Evolutionary conservation across 2,888 invertebrate species (phyloP).

Genomic region (Idaea straminata): DNA sequence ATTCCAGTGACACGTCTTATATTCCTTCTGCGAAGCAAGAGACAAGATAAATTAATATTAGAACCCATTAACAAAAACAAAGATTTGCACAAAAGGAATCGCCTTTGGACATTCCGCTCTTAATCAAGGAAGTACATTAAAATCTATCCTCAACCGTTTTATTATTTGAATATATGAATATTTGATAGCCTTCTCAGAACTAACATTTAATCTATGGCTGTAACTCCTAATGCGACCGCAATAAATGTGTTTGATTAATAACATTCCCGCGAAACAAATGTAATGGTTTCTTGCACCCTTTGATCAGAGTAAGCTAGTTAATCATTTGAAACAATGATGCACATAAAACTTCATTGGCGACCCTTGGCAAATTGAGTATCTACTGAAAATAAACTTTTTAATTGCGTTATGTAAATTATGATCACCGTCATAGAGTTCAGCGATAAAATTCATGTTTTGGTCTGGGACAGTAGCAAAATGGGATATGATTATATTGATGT

Average conservation of each 20-base stretch:
- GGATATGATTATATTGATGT: no score
- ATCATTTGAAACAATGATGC: slow-evolving; percentile 56
- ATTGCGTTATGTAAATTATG: slow-evolving; percentile 4
- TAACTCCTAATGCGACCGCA: slow-evolving; percentile 69
- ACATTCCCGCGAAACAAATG: slow-evolving; percentile 69
- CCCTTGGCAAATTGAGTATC: slow-evolving; percentile 50
- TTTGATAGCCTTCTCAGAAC: slow-evolving; percentile 76
- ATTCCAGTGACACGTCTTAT: slow-evolving; percentile 5
- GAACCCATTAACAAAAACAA: neutral
- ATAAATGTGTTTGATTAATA: slow-evolving; percentile 77
- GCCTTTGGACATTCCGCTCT: slow-evolving; percentile 13
- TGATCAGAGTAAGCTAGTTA: slow-evolving; percentile 64
- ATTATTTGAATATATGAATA: slow-evolving; percentile 61
- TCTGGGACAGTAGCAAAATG: neutral
- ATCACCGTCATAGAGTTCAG: neutral
- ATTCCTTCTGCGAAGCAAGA: slow-evolving; percentile 20
- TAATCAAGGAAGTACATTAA: slow-evolving; percentile 61
- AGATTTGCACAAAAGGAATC: slow-evolving; percentile 5
- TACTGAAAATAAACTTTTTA: slow-evolving; percentile 22
- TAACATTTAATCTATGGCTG: slow-evolving; percentile 65
- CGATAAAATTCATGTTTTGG: neutral
- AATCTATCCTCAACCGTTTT: slow-evolving; percentile 52
- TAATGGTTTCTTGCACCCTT: slow-evolving; percentile 54
- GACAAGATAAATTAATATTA: slow-evolving; percentile 7
- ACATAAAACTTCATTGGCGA: slow-evolving; percentile 42